Conservation (phyloP, 1,140 invertebrate genomes). For the Procambarus virginalis region DNA sequence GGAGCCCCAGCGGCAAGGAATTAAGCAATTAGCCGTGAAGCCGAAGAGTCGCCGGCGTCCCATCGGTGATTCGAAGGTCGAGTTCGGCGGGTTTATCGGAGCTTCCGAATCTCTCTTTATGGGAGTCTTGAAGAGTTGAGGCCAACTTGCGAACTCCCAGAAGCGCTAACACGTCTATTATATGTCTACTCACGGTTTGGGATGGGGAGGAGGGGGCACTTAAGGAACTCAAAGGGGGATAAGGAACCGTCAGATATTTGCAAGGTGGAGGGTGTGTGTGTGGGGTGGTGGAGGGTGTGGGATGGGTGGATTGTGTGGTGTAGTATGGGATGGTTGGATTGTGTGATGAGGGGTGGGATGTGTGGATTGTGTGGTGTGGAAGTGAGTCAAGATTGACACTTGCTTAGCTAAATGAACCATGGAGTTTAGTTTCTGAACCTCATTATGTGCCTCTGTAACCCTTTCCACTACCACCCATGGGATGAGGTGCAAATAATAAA, state of each 20-base stretch:
- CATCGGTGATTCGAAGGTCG: conserved; percentile 17
- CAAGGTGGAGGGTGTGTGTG: background rate
- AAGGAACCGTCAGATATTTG: background rate
- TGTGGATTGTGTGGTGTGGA: too few relatives aligned
- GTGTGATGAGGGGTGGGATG: too few relatives aligned
- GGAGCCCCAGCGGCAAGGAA: conserved; percentile 59
- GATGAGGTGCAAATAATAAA: too few relatives aligned
- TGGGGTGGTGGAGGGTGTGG: too few relatives aligned
- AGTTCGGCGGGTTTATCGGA: background rate
- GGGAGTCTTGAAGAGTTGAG: background rate
- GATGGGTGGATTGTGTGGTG: too few relatives aligned
- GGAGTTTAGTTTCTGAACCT: too few relatives aligned
- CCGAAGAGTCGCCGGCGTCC: background rate
- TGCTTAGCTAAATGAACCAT: too few relatives aligned
- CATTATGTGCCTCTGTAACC: too few relatives aligned
- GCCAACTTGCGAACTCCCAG: conserved; percentile 29
- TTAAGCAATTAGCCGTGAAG: conserved; percentile 65
- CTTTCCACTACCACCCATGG: too few relatives aligned
- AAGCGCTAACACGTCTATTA: conserved; percentile 12
- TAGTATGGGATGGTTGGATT: too few relatives aligned
- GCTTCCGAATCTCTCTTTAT: conserved; percentile 30
- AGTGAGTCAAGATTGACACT: too few relatives aligned
- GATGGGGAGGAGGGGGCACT: too few relatives aligned
- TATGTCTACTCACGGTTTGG: background rate
- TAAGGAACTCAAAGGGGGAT: background rate